These are phyloP conservation scores for Protobothrops flavoviridis DNA, from an alignment of 2,113 vertebrate genomes.

Conservation along the genomic window DNA sequence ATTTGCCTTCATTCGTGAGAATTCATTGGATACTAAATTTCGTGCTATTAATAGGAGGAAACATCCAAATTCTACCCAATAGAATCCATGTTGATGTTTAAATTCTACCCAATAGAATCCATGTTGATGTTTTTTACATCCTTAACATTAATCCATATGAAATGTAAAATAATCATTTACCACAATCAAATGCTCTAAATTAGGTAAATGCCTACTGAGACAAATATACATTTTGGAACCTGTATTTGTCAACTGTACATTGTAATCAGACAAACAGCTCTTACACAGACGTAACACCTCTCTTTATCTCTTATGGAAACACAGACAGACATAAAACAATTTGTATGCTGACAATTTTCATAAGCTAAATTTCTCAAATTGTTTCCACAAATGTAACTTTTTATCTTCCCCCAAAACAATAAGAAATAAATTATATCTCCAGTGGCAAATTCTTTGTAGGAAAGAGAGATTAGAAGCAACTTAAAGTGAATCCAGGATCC, in stretches of 20 bases:
- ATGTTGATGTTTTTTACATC: neutral
- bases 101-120: neutral
- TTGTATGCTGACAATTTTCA: slow-evolving; percentile 49
- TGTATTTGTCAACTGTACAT: neutral
- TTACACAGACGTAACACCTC: neutral
- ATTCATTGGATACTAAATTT: neutral
- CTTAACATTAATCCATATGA: neutral
- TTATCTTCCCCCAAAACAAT: slow-evolving; percentile 58
- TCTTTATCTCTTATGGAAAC: neutral
- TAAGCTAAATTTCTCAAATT: slow-evolving; percentile 26
- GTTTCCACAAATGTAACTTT: slow-evolving; percentile 56
- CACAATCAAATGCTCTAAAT: neutral
- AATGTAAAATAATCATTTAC: neutral
- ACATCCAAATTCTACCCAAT: neutral
- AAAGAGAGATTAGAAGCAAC: slow-evolving; percentile 49
- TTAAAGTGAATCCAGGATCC: slow-evolving; percentile 33
- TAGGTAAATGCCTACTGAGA: neutral
- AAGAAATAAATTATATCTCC: slow-evolving; percentile 54
- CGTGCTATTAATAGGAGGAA: neutral
- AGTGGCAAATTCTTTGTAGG: slow-evolving; percentile 50
- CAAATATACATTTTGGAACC: neutral
- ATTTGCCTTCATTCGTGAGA: neutral
- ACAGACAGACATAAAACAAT: neutral
- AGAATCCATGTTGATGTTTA: neutral
- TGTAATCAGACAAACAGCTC: slow-evolving; percentile 4